Evolutionary conservation across 1,140 invertebrate genomes (phyloP).

Genomic region (Tribolium madens): DNA sequence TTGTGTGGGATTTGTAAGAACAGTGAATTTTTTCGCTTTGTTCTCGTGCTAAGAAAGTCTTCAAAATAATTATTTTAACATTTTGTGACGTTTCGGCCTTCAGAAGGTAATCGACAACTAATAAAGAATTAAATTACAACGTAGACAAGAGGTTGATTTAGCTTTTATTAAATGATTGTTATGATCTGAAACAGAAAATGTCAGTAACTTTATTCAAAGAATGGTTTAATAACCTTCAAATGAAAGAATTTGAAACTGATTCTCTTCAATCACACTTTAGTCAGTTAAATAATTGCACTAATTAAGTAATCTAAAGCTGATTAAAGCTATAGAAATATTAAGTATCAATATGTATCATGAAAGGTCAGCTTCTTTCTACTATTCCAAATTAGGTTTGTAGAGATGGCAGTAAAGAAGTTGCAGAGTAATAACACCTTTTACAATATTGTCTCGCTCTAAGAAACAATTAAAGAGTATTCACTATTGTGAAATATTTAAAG

Average conservation of each 20-base stretch:
- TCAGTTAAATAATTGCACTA: background rate
- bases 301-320: background rate
- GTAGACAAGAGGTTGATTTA: background rate
- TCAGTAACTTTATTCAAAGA: background rate
- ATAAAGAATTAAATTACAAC: slow-evolving; percentile 9
- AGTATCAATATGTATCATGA: background rate
- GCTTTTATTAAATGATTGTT: slow-evolving; percentile 10
- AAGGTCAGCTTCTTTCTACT: background rate
- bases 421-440: background rate
- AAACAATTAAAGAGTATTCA: background rate
- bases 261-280: background rate
- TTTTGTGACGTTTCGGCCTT: slow-evolving; percentile 3
- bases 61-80: slow-evolving; percentile 29
- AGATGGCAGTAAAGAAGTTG: background rate
- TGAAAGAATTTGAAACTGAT: background rate
- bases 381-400: background rate
- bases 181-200: background rate
- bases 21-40: background rate
- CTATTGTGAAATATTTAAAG: background rate
- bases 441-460: background rate
- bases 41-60: background rate
- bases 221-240: slow-evolving; percentile 6
- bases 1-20: background rate
- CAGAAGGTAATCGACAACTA: slow-evolving; percentile 12
- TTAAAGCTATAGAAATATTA: background rate